Percentiles rank a stretch among this genome's conserved stretches.
phyloP scores from a whole-genome alignment of 2,797 vertebrate genomes.

The Tragelaphus oryx region DNA sequence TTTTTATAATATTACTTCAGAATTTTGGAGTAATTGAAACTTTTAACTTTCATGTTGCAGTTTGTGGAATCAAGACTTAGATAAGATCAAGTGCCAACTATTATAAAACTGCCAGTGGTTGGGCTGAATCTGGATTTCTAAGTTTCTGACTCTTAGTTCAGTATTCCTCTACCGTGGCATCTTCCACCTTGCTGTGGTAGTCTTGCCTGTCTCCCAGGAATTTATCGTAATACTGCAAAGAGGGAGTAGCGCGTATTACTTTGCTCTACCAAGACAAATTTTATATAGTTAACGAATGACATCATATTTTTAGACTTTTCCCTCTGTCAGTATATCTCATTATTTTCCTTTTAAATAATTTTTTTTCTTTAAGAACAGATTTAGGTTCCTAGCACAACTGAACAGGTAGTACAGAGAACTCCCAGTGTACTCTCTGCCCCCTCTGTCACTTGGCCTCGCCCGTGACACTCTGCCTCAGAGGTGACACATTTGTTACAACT shows the following conservation, averaged over 20 bases:
- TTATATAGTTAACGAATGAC: not conserved
- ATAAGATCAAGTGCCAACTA: not conserved
- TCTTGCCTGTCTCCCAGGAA: not conserved
- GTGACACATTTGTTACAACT: not conserved
- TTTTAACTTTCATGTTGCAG: not conserved
- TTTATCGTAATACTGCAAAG: not conserved
- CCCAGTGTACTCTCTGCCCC: no score
- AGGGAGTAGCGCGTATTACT: not conserved
- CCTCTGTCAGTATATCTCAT: not conserved
- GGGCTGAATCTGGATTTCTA: not conserved
- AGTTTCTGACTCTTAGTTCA: not conserved
- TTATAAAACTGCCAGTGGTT: not conserved
- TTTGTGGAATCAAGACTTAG: not conserved
- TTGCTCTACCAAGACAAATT: not conserved
- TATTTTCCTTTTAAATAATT: conserved; percentile 27
- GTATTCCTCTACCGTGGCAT: not conserved
- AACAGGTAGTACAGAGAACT: not conserved
- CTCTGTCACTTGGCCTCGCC: no score
- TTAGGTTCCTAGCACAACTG: not conserved
- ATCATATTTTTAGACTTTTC: not conserved
- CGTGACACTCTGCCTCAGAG: not conserved
- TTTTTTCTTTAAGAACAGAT: conserved; percentile 11
- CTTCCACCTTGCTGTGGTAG: not conserved
- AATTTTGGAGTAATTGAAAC: not conserved
- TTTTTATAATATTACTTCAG: not conserved